Evolutionary conservation across 2,797 vertebrate species (phyloP).

Genomic region (Peromyscus melanophrys): DNA sequence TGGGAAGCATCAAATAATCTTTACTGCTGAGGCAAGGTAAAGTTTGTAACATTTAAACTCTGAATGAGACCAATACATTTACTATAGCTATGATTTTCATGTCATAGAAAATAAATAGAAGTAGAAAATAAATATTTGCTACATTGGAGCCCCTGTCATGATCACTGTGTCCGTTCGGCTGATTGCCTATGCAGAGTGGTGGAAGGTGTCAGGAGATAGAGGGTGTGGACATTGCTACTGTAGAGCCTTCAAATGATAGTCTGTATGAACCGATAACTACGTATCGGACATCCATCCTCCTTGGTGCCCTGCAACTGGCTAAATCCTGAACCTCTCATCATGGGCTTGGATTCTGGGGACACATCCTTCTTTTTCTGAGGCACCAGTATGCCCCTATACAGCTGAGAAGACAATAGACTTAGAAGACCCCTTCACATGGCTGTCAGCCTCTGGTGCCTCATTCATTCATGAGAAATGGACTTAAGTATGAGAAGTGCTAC

Average conservation of each 20-base stretch:
- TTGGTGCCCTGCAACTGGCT: neutral
- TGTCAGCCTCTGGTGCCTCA: neutral
- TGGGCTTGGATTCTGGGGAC: neutral
- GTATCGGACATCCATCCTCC: neutral
- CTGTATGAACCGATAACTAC: neutral
- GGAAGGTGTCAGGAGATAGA: neutral
- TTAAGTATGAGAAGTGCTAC: neutral
- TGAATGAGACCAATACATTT: neutral
- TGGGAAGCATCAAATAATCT: neutral
- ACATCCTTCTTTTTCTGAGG: neutral
- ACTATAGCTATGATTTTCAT: slow-evolving; percentile 32
- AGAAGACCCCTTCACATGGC: neutral
- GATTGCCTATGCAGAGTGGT: neutral
- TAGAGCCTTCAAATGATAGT: neutral
- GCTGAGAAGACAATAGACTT: neutral
- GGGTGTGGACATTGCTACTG: neutral
- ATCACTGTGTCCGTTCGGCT: neutral
- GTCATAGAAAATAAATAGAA: neutral
- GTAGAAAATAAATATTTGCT: neutral
- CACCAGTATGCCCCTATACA: neutral
- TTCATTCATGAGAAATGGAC: neutral
- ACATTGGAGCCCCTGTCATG: neutral
- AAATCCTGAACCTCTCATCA: neutral
- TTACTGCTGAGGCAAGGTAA: neutral
- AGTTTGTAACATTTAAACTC: slow-evolving; percentile 22